phyloP scores from a whole-genome alignment of 2,797 vertebrate genomes.

The Tachyglossus aculeatus region DNA sequence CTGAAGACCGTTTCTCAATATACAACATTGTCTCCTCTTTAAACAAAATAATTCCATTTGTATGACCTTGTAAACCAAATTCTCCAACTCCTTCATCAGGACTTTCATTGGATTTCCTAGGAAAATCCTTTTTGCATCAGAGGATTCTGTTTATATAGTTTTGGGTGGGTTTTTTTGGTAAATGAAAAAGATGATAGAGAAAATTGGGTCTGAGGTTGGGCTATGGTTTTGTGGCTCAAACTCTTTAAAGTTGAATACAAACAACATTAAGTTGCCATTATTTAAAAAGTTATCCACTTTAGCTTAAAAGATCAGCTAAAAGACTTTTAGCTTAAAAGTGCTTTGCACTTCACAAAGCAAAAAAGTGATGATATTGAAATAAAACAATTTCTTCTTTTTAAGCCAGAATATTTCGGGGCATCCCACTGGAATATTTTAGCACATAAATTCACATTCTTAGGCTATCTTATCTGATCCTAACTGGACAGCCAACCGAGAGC shows the following conservation, averaged over 20 bases:
- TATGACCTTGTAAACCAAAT: no score
- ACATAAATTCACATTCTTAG: constrained; percentile 9
- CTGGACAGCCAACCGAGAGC: background rate
- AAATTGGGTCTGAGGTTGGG: background rate
- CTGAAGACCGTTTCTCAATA: no score
- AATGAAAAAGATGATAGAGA: no score
- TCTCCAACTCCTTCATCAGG: no score
- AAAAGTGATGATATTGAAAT: background rate
- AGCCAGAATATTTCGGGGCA: background rate
- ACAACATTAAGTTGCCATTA: no score
- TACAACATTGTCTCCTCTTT: no score
- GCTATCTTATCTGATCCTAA: background rate
- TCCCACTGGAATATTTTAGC: no score
- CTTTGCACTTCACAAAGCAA: background rate
- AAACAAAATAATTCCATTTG: no score
- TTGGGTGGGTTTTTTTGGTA: no score
- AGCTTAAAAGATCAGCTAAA: background rate
- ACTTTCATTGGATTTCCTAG: no score
- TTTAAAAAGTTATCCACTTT: no score
- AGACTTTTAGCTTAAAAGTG: constrained; percentile 39
- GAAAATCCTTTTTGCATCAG: background rate
- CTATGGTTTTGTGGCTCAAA: background rate
- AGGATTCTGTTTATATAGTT: background rate
- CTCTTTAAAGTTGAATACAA: background rate
- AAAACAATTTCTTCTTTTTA: background rate